Evolutionary conservation across 1,140 invertebrate species (phyloP).

Genomic region (Aphidius gifuensis): DNA sequence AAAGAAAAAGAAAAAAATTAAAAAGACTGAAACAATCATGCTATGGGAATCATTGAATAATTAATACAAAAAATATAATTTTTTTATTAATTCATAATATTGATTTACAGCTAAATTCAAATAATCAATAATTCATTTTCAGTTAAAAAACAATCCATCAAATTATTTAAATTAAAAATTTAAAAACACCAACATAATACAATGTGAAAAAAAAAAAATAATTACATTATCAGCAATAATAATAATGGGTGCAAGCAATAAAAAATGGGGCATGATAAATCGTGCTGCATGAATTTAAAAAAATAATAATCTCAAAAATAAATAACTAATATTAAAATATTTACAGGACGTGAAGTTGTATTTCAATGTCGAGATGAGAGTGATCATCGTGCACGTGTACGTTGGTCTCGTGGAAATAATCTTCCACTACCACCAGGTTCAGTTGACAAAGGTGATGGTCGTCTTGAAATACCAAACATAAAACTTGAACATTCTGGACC

Average conservation of each 20-base stretch:
- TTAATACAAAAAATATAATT: neutral
- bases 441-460: conserved; percentile 65
- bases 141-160: too few relatives aligned
- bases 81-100: neutral
- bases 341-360: conserved; percentile 80
- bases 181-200: too few relatives aligned
- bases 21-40: conserved; percentile 26
- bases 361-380: conserved; percentile 91
- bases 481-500: conserved; percentile 70
- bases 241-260: too few relatives aligned
- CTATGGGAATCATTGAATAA: neutral
- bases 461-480: conserved; percentile 82
- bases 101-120: neutral
- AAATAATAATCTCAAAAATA: neutral
- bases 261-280: too few relatives aligned
- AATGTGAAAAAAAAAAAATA: too few relatives aligned
- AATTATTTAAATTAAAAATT: too few relatives aligned
- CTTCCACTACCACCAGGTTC: conserved; percentile 69
- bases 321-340: neutral
- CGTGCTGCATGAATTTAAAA: neutral
- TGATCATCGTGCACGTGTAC: conserved; percentile 67
- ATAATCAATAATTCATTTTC: conserved; percentile 1
- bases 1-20: conserved; percentile 12
- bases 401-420: conserved; percentile 71
- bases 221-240: too few relatives aligned